These are phyloP conservation scores for Augochlorella aurata DNA, from an alignment of 2,888 invertebrate species.

Conservation along the genomic window DNA sequence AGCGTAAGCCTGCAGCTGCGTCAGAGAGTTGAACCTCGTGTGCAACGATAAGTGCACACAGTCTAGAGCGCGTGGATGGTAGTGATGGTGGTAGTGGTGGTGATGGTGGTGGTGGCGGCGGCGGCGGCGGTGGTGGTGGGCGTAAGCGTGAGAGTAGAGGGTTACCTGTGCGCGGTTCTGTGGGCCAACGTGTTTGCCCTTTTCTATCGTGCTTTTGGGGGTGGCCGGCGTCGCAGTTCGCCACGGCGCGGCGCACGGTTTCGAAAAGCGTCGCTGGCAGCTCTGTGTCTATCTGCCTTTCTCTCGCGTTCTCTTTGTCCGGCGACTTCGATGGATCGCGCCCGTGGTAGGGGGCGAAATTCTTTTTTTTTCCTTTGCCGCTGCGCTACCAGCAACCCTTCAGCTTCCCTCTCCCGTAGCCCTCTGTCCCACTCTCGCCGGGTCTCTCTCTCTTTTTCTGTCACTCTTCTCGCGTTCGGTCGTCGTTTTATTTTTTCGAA, in stretches of 20 bases:
- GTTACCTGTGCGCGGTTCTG: constrained; percentile 46
- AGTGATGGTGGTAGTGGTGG: constrained; percentile 1
- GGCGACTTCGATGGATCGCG: constrained; percentile 43
- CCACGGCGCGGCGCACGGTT: constrained; percentile 46
- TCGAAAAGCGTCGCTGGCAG: constrained; percentile 54
- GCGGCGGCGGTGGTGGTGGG: constrained; percentile 9
- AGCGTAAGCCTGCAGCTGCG: constrained; percentile 6
- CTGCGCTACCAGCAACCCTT: constrained; percentile 49
- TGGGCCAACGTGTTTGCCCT: constrained; percentile 60
- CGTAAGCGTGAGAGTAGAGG: constrained; percentile 34
- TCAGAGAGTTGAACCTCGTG: neutral
- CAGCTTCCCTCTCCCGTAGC: constrained; percentile 3
- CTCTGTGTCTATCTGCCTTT: constrained; percentile 29
- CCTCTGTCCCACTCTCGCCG: neutral
- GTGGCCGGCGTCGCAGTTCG: constrained; percentile 30
- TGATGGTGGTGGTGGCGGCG: neutral
- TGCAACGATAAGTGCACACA: constrained; percentile 30
- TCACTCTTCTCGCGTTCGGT: constrained; percentile 7
- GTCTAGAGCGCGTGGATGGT: neutral
- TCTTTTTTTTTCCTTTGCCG: constrained; percentile 52
- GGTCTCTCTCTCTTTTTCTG: constrained; percentile 6
- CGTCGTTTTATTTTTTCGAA: constrained; percentile 49
- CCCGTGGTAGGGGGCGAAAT: constrained; percentile 5
- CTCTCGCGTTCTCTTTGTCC: constrained; percentile 49
- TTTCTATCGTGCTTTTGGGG: constrained; percentile 59